Conservation (phyloP, 2,113 vertebrate species). For the Cacatua alba region DNA sequence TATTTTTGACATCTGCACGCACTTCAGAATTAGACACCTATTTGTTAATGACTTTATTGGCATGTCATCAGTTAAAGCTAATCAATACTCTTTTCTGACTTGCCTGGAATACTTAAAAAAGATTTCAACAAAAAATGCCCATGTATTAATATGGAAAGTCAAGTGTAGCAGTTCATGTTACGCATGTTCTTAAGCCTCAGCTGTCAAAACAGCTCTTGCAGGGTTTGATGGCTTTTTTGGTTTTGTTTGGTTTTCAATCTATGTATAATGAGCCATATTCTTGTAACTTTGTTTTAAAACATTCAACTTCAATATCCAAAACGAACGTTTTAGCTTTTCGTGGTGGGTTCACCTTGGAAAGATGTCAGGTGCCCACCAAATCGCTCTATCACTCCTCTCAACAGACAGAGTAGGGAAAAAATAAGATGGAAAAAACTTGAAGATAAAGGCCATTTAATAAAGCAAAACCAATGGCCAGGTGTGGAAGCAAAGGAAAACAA, state of each 20-base stretch:
- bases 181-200: neutral
- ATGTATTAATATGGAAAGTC: neutral
- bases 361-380: neutral
- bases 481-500: neutral
- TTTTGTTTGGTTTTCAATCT: neutral
- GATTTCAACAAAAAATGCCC: neutral
- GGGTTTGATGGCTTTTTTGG: neutral
- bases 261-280: neutral
- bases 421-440: neutral
- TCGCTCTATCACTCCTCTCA: neutral
- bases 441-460: neutral
- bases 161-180: neutral
- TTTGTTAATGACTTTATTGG: constrained; percentile 26
- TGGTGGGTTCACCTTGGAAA: neutral
- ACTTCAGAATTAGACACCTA: neutral
- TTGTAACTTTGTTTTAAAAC: neutral
- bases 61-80: neutral
- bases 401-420: neutral
- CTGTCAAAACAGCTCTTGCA: neutral
- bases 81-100: constrained; percentile 30
- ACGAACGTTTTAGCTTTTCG: neutral
- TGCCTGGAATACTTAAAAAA: neutral
- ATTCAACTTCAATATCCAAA: neutral
- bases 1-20: neutral
- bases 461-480: neutral